Conservation (phyloP, 2,888 invertebrate genomes). For the Disparrhopalites patrizii region DNA sequence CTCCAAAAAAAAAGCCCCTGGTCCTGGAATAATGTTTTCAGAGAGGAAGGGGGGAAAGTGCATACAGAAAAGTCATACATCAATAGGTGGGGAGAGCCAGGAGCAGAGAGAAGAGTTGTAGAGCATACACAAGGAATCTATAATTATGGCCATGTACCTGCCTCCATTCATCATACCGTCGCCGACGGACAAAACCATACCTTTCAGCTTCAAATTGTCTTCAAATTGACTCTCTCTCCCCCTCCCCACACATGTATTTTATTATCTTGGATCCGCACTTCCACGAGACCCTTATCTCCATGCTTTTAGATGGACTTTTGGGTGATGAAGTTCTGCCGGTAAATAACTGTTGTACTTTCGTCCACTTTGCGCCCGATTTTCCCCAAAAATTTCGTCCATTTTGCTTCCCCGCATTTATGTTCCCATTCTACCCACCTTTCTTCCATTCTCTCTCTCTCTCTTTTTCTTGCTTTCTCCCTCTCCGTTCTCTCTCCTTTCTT, state of each 20-base stretch:
- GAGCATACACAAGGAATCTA: slow-evolving; percentile 5
- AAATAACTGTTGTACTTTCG: neutral
- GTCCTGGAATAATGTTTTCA: no score
- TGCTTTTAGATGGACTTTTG: no score
- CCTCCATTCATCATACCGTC: slow-evolving; percentile 8
- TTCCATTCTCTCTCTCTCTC: no score
- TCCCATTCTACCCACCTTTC: no score
- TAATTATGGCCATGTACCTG: slow-evolving; percentile 1
- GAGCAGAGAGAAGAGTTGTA: neutral
- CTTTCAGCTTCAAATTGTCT: neutral
- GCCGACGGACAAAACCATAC: slow-evolving; percentile 9
- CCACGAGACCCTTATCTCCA: no score
- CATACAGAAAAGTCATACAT: no score
- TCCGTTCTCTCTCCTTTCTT: neutral
- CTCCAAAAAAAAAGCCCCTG: no score
- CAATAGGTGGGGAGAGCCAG: no score
- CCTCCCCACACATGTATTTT: no score
- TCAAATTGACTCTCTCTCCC: neutral
- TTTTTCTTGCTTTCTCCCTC: neutral
- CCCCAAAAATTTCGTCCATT: neutral
- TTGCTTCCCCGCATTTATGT: neutral
- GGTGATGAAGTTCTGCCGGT: neutral
- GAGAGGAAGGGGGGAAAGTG: no score
- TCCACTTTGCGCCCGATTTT: neutral
- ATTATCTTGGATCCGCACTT: neutral